phyloP scores from a whole-genome alignment of 2,797 vertebrate species.

The Macropus fuliginosus region DNA sequence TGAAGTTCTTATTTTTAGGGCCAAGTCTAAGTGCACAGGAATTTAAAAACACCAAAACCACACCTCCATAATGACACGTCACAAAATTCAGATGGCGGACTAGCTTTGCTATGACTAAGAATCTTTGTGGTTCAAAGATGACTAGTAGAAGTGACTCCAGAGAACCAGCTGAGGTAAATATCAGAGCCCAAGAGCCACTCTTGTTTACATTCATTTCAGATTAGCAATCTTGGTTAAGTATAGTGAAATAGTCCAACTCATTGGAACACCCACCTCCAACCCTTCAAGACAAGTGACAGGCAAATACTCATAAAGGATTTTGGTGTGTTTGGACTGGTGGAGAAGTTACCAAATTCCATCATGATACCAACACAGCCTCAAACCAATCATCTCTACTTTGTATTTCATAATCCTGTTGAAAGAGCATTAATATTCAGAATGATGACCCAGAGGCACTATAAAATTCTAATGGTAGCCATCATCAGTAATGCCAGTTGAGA shows the following conservation, averaged over 20 bases:
- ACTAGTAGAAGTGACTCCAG: background rate
- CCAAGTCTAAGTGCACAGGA: background rate
- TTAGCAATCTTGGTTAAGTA: background rate
- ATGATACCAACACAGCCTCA: background rate
- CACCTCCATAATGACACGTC: background rate
- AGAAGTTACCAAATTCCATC: background rate
- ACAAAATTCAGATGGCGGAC: background rate
- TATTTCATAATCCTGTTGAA: background rate
- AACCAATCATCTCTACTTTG: background rate
- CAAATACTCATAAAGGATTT: background rate
- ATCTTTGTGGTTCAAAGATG: background rate
- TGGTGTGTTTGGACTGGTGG: background rate
- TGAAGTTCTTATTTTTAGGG: background rate
- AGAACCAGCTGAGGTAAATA: background rate
- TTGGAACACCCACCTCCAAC: background rate
- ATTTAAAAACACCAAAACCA: background rate
- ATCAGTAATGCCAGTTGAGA: background rate
- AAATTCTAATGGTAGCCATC: background rate
- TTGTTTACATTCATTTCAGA: background rate
- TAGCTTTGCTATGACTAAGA: background rate
- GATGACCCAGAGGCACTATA: background rate
- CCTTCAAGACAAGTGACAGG: background rate
- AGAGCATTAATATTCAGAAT: background rate
- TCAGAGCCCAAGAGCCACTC: background rate
- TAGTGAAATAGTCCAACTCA: background rate